Percentiles rank a stretch among this genome's conserved stretches.
These are phyloP conservation scores for Caerostris darwini DNA, from an alignment of 1,140 invertebrate genomes.

Conservation along the genomic window DNA sequence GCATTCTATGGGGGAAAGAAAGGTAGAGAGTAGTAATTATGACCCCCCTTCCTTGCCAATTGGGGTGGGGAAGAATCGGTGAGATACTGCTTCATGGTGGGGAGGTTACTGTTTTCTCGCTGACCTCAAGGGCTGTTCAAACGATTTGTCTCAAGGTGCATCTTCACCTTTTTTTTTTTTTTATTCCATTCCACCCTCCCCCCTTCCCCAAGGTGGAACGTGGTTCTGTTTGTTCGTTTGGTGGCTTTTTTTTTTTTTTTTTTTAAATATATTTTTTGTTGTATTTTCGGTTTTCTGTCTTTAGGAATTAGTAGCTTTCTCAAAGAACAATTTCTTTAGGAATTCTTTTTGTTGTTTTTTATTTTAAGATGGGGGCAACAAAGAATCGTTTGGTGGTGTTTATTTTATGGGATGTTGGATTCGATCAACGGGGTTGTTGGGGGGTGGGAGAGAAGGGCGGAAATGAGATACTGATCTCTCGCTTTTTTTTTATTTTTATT, in stretches of 20 bases:
- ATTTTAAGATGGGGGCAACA: not conserved
- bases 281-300: slow-evolving; percentile 25
- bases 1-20: not conserved
- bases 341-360: not conserved
- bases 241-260: not conserved
- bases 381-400: slow-evolving; percentile 57
- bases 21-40: slow-evolving; percentile 49
- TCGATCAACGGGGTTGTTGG: slow-evolving; percentile 31
- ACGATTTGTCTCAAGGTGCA: slow-evolving; percentile 65
- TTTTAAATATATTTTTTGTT: not conserved
- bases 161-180: slow-evolving; percentile 58
- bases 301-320: slow-evolving; percentile 35
- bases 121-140: slow-evolving; percentile 48
- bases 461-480: slow-evolving; percentile 48
- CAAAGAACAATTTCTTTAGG: slow-evolving; percentile 37
- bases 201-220: not conserved
- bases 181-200: not conserved
- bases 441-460: not conserved
- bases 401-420: slow-evolving; percentile 55
- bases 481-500: too few species aligned
- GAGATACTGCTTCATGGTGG: slow-evolving; percentile 48
- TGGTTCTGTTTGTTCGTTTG: slow-evolving; percentile 46
- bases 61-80: slow-evolving; percentile 9
- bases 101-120: slow-evolving; percentile 52
- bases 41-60: slow-evolving; percentile 10